These are phyloP conservation scores for Patella ulyssiponensis DNA, from an alignment of 2,888 invertebrate species.

Conservation along the genomic window DNA sequence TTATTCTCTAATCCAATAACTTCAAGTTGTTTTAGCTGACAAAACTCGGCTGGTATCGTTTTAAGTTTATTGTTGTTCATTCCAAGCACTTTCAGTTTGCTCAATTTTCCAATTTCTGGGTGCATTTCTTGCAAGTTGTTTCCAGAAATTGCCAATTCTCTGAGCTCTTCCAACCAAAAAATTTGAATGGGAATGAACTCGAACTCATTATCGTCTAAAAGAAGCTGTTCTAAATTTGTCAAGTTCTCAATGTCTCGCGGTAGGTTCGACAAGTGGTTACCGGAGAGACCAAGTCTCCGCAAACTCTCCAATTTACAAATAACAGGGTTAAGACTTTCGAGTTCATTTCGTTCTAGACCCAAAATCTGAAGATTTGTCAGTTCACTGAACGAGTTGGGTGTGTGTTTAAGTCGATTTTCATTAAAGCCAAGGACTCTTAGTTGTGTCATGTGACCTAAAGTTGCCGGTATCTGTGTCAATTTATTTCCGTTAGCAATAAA, in stretches of 20 bases:
- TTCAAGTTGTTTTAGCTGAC: conserved; percentile 49
- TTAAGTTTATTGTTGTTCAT: conserved; percentile 63
- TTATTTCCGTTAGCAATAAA: conserved; percentile 57
- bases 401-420: conserved; percentile 57
- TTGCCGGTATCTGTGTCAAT: conserved; percentile 51
- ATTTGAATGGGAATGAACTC: conserved; percentile 67
- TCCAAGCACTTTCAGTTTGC: conserved; percentile 57
- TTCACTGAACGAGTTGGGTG: conserved; percentile 56
- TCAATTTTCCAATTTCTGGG: conserved; percentile 55
- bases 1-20: conserved; percentile 64
- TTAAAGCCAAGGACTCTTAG: conserved; percentile 56
- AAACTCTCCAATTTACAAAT: conserved; percentile 62
- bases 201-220: conserved; percentile 66
- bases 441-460: conserved; percentile 52
- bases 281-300: conserved; percentile 58
- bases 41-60: conserved; percentile 58
- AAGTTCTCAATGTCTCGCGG: conserved; percentile 65
- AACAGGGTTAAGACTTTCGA: conserved; percentile 61
- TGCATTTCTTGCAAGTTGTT: conserved; percentile 59
- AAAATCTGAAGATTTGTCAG: conserved; percentile 58
- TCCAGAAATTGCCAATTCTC: conserved; percentile 64
- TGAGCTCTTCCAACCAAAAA: conserved; percentile 58
- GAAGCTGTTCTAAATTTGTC: conserved; percentile 55
- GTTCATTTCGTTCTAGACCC: conserved; percentile 61
- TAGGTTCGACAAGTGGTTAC: conserved; percentile 66